Evolutionary conservation across 2,113 vertebrate genomes (phyloP), one percentile per base, ranked within the genome.

Genomic region (Myotis yumanensis): DNA sequence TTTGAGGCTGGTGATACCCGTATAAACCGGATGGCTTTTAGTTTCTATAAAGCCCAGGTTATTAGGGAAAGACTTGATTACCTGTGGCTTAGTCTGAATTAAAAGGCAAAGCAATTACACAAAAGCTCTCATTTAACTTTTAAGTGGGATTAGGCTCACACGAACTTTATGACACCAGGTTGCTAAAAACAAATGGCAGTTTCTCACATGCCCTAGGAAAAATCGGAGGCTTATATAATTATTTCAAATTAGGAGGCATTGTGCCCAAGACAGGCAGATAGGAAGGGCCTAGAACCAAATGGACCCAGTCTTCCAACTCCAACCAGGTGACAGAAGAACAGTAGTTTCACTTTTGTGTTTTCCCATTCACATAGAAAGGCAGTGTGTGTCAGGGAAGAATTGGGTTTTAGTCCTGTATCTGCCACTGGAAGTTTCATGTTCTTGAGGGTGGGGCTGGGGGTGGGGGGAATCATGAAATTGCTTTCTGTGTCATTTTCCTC

Each of bases 121-220:
- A 76, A 94, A 95, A 80, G 85, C 76, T 93, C 69, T 91, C 95
- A 72, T 52, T 96, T 90, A 89, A 69, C 81, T 96, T 95, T 82
- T 72, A 77, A 89, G 69, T 71, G 86, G 86, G 59, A 96, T 95
- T 91, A 91, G 80, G 32, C 40, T 86, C 52, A 72, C 59, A 6
- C 46, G 93, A 84, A 76, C 93, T 89, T 77, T 54, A 40, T 48
- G 92, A 89, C 15, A 30, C 25, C 51, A 25, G 20, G 43, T 87
- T 94, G 83, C 83, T 94, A 69, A 86, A 90, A 95, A 81, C 48
- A 59, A 94, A 80, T 43, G 75, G 28, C 87, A 93, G n/a, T 68
- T 96, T 93, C 96, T 94, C 84, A 87, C 64, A 89, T 11, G 76
- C 37, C 83, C 66, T 75, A 46, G 57, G 89, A 87, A 93, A 92